Conservation (phyloP, 2,113 vertebrate genomes). For the Lepidiolamprologus cunningtoni region DNA sequence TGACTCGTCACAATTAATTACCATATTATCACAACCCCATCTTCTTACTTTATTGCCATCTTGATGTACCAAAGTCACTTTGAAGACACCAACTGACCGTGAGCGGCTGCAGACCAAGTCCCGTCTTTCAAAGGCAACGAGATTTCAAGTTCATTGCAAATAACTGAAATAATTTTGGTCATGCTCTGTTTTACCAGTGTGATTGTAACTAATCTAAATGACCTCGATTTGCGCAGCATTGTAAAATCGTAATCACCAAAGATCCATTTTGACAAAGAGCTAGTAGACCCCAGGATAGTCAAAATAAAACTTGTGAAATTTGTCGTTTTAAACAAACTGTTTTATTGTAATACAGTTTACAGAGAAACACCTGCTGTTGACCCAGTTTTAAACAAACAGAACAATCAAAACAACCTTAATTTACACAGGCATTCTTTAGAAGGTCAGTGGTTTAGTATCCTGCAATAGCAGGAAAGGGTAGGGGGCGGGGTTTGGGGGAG, state of each 20-base stretch:
- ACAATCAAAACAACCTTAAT: constrained; percentile 68
- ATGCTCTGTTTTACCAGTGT: not conserved
- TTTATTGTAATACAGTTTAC: constrained; percentile 79
- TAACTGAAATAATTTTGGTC: not conserved
- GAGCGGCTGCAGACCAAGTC: not conserved
- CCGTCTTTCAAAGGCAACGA: not conserved
- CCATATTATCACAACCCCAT: not conserved
- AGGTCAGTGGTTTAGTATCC: constrained; percentile 72
- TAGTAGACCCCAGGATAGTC: not conserved
- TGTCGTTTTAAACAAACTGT: constrained; percentile 69
- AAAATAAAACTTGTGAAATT: not conserved
- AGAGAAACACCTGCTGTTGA: constrained; percentile 74
- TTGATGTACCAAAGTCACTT: not conserved
- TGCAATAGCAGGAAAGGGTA: not conserved
- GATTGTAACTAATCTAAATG: not conserved
- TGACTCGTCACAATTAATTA: not conserved
- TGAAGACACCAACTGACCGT: not conserved
- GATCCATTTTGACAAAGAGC: not conserved
- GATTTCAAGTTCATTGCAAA: not conserved
- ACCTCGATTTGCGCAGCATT: not conserved
- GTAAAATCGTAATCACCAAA: not conserved
- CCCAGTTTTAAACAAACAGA: constrained; percentile 71
- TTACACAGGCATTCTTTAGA: constrained; percentile 71
- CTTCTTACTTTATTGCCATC: not conserved
- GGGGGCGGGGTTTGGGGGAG: not conserved